Evolutionary conservation across 2,888 invertebrate species (phyloP).

Genomic region (Rhodophaea formosa): DNA sequence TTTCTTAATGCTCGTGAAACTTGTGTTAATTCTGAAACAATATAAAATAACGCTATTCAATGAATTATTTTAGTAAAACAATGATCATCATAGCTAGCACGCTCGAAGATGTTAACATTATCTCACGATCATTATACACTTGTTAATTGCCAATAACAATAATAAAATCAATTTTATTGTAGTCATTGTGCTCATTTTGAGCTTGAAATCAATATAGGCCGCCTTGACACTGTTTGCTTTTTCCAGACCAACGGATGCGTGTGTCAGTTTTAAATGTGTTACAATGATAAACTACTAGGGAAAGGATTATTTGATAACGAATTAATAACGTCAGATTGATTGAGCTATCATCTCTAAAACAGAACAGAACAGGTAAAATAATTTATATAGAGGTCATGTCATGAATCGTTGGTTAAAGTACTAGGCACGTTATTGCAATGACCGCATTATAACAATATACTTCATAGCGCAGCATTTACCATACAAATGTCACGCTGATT

Average conservation of each 20-base stretch:
- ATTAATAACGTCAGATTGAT: background rate
- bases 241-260: constrained; percentile 60
- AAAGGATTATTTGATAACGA: constrained; percentile 35
- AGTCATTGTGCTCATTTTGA: constrained; percentile 59
- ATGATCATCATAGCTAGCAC: background rate
- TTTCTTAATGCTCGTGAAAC: constrained; percentile 45
- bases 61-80: constrained; percentile 3
- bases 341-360: background rate
- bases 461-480: constrained; percentile 49
- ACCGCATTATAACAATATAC: constrained; percentile 46
- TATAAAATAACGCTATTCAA: constrained; percentile 16
- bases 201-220: constrained; percentile 69
- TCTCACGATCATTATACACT: constrained; percentile 14
- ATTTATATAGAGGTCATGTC: constrained; percentile 5
- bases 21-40: constrained; percentile 49
- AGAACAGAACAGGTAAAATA: background rate
- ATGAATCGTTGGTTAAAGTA: constrained; percentile 2
- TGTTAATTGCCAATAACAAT: constrained; percentile 34
- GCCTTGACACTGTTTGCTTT: constrained; percentile 73
- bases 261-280: constrained; percentile 55
- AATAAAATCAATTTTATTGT: constrained; percentile 50
- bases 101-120: background rate
- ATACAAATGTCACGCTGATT: constrained; percentile 74
- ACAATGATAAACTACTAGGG: constrained; percentile 48
- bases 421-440: constrained; percentile 43